phyloP scores from a whole-genome alignment of 1,140 invertebrate genomes.

The Aradophagus sp. region DNA sequence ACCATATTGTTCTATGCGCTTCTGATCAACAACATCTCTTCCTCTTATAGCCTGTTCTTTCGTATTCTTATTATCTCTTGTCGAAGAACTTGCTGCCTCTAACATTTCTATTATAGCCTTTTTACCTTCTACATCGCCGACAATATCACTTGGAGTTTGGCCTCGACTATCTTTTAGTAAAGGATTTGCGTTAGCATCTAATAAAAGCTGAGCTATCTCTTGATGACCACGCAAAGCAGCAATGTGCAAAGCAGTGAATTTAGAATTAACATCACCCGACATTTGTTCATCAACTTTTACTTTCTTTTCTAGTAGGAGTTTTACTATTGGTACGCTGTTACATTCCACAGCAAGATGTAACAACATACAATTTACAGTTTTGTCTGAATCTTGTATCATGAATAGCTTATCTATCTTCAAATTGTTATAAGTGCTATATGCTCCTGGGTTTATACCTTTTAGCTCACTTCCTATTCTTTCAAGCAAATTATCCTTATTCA shows the following conservation, averaged over 20 bases:
- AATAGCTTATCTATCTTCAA: no score
- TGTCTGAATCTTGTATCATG: not conserved
- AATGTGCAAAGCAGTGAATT: conserved; percentile 11
- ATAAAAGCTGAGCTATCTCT: conserved; percentile 9
- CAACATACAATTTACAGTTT: conserved; percentile 9
- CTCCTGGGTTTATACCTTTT: no score
- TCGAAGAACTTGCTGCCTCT: no score
- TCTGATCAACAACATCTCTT: not conserved
- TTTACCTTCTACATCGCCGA: conserved; percentile 1
- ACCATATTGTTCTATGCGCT: conserved; percentile 3
- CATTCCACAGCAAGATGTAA: conserved; percentile 18
- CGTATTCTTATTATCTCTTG: no score
- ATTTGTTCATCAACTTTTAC: conserved; percentile 1
- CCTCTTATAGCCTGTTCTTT: no score
- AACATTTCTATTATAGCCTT: no score
- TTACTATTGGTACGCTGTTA: conserved; percentile 10
- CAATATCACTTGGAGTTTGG: conserved; percentile 5
- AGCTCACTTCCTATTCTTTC: conserved; percentile 5
- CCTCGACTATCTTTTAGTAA: conserved; percentile 4
- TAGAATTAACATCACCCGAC: conserved; percentile 3
- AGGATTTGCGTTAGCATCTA: conserved; percentile 11
- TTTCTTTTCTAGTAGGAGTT: conserved; percentile 17
- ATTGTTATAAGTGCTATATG: no score
- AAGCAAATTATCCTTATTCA: conserved; percentile 4
- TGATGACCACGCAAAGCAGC: conserved; percentile 9